These are phyloP conservation scores for Volucella inanis DNA, from an alignment of 2,888 invertebrate species.

Conservation along the genomic window DNA sequence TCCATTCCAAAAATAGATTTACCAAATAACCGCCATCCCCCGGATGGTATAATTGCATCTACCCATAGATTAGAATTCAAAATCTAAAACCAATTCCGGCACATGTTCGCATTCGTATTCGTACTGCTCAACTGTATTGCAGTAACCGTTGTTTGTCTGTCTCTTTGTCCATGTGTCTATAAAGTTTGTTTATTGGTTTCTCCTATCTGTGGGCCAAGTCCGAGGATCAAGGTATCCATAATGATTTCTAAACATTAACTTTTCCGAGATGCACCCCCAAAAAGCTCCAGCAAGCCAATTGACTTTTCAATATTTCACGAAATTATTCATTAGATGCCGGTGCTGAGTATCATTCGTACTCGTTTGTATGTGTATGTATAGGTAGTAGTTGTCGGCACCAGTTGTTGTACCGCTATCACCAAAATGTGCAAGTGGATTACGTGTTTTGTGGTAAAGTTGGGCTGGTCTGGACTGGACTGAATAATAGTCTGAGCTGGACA, in stretches of 20 bases:
- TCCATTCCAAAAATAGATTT: too few species aligned
- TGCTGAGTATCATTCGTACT: not conserved
- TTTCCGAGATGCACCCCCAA: constrained; percentile 44
- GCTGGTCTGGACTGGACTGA: not conserved
- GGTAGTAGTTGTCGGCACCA: not conserved
- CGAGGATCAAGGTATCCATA: constrained; percentile 53
- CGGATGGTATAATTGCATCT: constrained; percentile 50
- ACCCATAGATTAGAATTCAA: not conserved
- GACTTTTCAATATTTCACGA: constrained; percentile 74
- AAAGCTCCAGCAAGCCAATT: constrained; percentile 66
- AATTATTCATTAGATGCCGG: constrained; percentile 71
- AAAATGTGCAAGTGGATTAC: constrained; percentile 56
- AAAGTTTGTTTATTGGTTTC: constrained; percentile 28
- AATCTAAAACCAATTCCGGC: constrained; percentile 19
- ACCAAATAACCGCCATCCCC: constrained; percentile 10
- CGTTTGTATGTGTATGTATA: too few species aligned
- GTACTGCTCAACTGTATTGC: constrained; percentile 7
- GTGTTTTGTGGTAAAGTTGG: constrained; percentile 24
- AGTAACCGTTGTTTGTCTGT: constrained; percentile 28
- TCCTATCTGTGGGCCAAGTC: not conserved
- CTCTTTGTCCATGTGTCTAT: constrained; percentile 6
- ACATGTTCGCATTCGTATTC: not conserved
- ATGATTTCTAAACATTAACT: constrained; percentile 71
- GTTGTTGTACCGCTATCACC: not conserved
- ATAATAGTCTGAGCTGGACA: too few species aligned